Conservation (phyloP, 2,113 vertebrate genomes). For the Otus sunia region DNA sequence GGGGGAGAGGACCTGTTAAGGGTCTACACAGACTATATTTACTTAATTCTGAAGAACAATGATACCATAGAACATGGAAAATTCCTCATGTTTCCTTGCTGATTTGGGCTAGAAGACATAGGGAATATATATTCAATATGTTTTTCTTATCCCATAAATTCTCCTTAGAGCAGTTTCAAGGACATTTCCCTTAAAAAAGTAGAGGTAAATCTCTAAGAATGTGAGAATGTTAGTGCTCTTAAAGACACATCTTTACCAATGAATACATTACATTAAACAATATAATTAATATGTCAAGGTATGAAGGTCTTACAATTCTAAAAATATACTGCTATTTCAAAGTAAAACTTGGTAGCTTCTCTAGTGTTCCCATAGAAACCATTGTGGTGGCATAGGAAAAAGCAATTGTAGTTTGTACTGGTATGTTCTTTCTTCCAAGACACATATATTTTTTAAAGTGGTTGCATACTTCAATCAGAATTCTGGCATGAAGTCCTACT, state of each 20-base stretch:
- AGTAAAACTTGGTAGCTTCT: not conserved
- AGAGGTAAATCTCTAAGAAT: not conserved
- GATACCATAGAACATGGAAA: not conserved
- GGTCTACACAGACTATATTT: not conserved
- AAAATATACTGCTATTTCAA: not conserved
- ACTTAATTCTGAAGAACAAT: not conserved
- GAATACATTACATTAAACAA: not conserved
- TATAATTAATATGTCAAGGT: not conserved
- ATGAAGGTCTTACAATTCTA: not conserved
- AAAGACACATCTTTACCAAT: not conserved
- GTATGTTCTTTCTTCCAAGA: not conserved
- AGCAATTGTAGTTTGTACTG: not conserved
- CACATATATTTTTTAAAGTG: not conserved
- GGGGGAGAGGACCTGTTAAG: not conserved
- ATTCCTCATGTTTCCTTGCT: not conserved
- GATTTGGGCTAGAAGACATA: not conserved
- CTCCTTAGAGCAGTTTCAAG: not conserved
- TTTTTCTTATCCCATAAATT: not conserved
- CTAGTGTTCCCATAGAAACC: not conserved
- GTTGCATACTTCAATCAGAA: not conserved
- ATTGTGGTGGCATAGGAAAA: not conserved
- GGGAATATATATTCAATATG: not conserved
- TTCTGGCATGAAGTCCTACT: not conserved
- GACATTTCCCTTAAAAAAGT: not conserved
- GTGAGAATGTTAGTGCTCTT: not conserved